Base-by-base conservation (phyloP, 2,888 invertebrate genomes). In the Allacma fusca region DNA sequence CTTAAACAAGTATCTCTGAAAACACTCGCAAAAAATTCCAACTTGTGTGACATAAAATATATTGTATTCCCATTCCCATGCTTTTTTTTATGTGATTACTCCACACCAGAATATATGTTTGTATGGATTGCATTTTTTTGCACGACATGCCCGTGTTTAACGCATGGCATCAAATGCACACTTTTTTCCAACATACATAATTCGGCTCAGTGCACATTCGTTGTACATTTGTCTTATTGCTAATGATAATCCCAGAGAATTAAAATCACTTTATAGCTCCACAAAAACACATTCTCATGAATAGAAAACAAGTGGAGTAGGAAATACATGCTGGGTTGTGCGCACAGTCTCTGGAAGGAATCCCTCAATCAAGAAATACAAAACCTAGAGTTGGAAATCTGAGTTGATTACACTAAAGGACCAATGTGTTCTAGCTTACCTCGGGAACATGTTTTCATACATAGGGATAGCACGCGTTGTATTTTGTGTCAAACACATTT, bases 231-330 rank as follows among this genome's bases (percentile, higher is more conserved):
- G 50, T 50, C 50, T 50, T 16, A 34, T n/a, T n/a, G n/a, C n/a
- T n/a, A 50, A 50, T 50, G 50, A 16, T 50, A 50, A 50, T 50
- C 50, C 50, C 50, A 16, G 50, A 16, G 50, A 50, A 50, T 50
- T 50, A 50, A 34, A 50, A 50, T 50, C 50, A 50, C 50, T 50
- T n/a, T 50, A 16, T 19, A 50, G 50, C 19, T 5, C 5, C 19
- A 50, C 50, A 34, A 50, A 13, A 50, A 50, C 50, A 50, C 2
- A 50, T 50, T 12, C 16, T 50, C 16, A 50, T 50, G 50, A 50
- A 50, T 50, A 50, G 50, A 16, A 50, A 50, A 50, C 50, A 50
- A 50, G 16, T 50, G 50, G 50, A 50, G 50, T 50, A 50, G 50
- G 50, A 50, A 50, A 50, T n/a, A 19, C 5, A 50, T 50, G 19